Evolutionary conservation across 64 coral and sea anemone genomes (phyloP), one percentile per base, ranked within the genome.

Genomic region (Actinia tenebrosa): DNA sequence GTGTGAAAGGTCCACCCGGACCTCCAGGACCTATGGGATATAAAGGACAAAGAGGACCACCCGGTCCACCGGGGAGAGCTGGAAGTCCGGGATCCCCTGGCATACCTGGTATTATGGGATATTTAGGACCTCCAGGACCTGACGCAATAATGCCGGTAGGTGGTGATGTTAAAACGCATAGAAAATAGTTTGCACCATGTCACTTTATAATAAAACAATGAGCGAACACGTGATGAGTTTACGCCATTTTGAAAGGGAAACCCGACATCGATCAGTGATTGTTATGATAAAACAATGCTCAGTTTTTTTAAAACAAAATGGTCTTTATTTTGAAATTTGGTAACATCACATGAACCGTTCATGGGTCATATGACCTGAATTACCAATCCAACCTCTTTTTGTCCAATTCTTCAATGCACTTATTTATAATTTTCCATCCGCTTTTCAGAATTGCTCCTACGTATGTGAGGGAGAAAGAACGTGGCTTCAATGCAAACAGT

Each of bases 401-500:
- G 47, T 50, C 47, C 47, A 9, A 23, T 66, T 66, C 20, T 66
- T 5, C 63, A 23, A 10, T 37, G 63, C 10, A 13, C 13, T 13
- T 75, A 27, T 69, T n/a, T 2, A 7, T 69, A 30, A 10, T 37
- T 26, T 30, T 11, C 25, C 2, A 8, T 75, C 5, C 20, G 23
- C 56, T 47, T 66, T 87, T 66, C 54, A 99, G 97, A 99, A 95
- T 66, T 99, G 97, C 53, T 93, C 93, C 42, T 99, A 95, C 68
- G 86, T 90, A 2, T 99, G 97, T 23, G 97, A 99, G 84, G 97
- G 97, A 56, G 97, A 99, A 91, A 95, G 80, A 60, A 90, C 93
- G 1, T 95, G 93, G 93, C 56, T 99, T 23, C 97, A 99, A 53
- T 99, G 97, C 72, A 95, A 99, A 23, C 97, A 95, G 68, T 99